These are phyloP conservation scores for Cryptophagus acutangulus DNA, from an alignment of 2,888 invertebrate genomes.

Conservation along the genomic window DNA sequence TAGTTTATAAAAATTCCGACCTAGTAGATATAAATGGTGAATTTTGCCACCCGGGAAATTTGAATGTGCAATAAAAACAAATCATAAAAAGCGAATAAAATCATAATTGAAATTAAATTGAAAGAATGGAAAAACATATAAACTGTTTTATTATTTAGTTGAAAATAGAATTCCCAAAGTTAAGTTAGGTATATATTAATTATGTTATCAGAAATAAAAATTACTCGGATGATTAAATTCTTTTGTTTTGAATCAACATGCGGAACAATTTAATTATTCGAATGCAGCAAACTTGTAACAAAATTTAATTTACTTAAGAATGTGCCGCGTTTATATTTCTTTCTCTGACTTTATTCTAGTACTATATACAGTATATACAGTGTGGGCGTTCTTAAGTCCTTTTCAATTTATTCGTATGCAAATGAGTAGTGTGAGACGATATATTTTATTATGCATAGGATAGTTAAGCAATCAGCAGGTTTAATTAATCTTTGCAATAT, in stretches of 20 bases:
- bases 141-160: too few species aligned
- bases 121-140: too few species aligned
- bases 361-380: background rate
- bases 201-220: too few species aligned
- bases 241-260: background rate
- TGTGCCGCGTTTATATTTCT: conserved; percentile 1
- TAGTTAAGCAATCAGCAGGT: conserved; percentile 17
- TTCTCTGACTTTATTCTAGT: background rate
- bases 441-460: conserved; percentile 12
- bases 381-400: conserved; percentile 5
- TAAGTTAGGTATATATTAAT: too few species aligned
- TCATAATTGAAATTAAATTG: too few species aligned
- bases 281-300: conserved; percentile 2
- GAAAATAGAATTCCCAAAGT: too few species aligned
- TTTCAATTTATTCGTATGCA: conserved; percentile 10
- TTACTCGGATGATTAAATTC: background rate
- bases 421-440: conserved; percentile 6
- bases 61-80: too few species aligned
- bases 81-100: too few species aligned
- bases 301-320: conserved; percentile 1
- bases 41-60: too few species aligned
- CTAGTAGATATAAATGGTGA: too few species aligned
- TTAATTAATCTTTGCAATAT: conserved; percentile 30
- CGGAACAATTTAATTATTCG: conserved; percentile 1
- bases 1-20: too few species aligned